Percentiles rank a stretch among this genome's conserved stretches.
Conservation (phyloP, 2,888 invertebrate species). For the Rhyacophila evoluta region DNA sequence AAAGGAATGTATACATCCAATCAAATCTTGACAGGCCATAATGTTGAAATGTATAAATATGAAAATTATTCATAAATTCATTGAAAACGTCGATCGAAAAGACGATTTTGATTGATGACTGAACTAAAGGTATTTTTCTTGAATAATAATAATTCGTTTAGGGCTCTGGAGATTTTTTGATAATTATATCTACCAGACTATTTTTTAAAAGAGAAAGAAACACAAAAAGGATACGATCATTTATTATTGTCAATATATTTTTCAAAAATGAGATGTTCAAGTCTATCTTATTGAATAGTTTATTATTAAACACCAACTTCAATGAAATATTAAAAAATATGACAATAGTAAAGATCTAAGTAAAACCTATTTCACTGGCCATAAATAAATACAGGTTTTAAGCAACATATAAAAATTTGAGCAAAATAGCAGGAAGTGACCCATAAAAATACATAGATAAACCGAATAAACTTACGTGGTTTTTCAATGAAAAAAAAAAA, state of each 20-base stretch:
- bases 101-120: slow-evolving; percentile 41
- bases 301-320: background rate
- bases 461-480: no score
- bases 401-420: no score
- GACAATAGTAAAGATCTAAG: no score
- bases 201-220: background rate
- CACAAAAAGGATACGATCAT: background rate
- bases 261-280: background rate
- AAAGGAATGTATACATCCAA: background rate
- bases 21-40: background rate
- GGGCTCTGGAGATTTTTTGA: background rate
- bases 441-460: no score
- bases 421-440: no score
- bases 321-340: no score
- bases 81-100: slow-evolving; percentile 33
- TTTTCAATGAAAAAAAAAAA: no score
- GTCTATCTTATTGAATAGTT: background rate
- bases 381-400: no score
- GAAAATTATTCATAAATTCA: slow-evolving; percentile 41
- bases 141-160: background rate
- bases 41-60: background rate
- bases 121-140: background rate
- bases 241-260: slow-evolving; percentile 8
- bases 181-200: background rate
- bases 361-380: no score